These are phyloP conservation scores for Phylloscopus collybita DNA, from an alignment of 2,797 vertebrate species.

Conservation along the genomic window DNA sequence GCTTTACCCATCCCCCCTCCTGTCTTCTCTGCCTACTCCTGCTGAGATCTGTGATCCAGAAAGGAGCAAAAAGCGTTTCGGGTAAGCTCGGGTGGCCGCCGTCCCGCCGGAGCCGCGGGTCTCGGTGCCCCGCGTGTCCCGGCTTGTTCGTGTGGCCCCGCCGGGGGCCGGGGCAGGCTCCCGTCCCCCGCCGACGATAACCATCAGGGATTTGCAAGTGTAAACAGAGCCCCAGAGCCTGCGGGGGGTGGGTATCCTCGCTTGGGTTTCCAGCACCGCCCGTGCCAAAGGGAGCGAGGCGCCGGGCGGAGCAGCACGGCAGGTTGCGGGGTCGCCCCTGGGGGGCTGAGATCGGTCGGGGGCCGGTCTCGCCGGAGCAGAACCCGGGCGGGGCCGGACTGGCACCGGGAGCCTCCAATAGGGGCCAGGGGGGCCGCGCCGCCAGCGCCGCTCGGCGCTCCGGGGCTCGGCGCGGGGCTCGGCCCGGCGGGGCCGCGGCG, in stretches of 20 bases:
- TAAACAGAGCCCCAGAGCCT: neutral
- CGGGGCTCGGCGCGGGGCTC: neutral
- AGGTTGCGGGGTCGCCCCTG: neutral
- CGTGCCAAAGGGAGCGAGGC: neutral
- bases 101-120: neutral
- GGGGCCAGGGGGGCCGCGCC: neutral
- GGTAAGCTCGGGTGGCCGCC: neutral
- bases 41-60: neutral
- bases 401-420: neutral
- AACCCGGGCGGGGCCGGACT: neutral
- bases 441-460: neutral
- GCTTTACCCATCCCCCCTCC: neutral
- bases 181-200: neutral
- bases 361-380: neutral
- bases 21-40: neutral
- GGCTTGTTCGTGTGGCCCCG: neutral
- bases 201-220: slow-evolving; percentile 8
- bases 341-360: neutral
- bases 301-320: neutral
- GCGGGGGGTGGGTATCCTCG: neutral
- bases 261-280: neutral
- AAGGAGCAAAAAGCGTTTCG: neutral
- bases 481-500: neutral
- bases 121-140: neutral
- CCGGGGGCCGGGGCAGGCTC: neutral